phyloP scores from a whole-genome alignment of 2,797 vertebrate genomes.

The Myotis daubentonii region DNA sequence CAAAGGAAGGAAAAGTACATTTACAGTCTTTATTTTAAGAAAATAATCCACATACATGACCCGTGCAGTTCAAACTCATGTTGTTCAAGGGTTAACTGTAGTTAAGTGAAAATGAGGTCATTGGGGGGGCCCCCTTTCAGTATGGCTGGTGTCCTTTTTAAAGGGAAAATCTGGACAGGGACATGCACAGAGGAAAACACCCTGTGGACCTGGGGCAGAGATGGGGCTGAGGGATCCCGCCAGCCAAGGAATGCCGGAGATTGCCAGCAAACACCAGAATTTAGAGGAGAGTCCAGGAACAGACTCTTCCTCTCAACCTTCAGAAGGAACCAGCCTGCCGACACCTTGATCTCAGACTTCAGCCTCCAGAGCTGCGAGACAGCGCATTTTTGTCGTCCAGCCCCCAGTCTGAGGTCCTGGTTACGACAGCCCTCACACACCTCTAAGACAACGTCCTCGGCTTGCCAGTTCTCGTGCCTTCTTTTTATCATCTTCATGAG shows the following conservation, averaged over 20 bases:
- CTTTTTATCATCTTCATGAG: neutral
- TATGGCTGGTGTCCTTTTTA: neutral
- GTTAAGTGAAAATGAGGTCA: neutral
- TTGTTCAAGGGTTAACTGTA: neutral
- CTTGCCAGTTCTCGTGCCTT: neutral
- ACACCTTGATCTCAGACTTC: neutral
- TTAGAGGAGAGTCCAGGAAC: no score
- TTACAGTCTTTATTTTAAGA: neutral
- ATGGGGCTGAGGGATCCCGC: no score
- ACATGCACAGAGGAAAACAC: neutral
- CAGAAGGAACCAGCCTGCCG: neutral
- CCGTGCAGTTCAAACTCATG: neutral
- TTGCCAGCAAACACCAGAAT: neutral
- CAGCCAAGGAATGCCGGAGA: neutral
- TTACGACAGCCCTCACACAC: neutral
- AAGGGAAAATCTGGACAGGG: neutral
- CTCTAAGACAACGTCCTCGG: no score
- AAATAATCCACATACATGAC: neutral
- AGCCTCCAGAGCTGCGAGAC: neutral
- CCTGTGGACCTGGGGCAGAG: neutral
- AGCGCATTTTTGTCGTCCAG: neutral
- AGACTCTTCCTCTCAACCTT: neutral
- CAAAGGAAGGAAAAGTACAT: neutral
- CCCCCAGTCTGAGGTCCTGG: neutral
- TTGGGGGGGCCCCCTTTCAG: neutral